Evolutionary conservation across 2,888 invertebrate genomes (phyloP), one percentile per base, ranked within the genome.

Genomic region (Tortricodes alternella): DNA sequence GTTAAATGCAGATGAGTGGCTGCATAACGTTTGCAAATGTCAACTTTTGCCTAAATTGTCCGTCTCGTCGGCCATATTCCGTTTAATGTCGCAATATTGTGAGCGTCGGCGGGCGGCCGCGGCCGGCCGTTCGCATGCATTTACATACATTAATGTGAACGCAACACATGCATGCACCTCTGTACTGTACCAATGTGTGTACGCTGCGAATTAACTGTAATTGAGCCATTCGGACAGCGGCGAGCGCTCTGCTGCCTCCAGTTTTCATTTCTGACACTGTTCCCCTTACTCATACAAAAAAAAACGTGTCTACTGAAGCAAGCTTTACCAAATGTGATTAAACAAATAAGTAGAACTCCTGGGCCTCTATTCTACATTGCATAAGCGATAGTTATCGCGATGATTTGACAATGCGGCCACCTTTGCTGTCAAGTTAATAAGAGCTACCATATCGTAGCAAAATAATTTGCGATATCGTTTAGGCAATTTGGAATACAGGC

Each of bases 31-130:
- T 86, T 78, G 81, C 81, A 79, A 84, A 85, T 83, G 83, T 80
- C 80, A 76, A 86, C 85, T 87, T 87, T 84, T 83, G 87, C 80
- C 82, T 74, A 82, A 86, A 89, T 84, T 83, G 81, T 80, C 74
- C 80, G 82, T 85, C 86, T 88, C 84, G 83, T 77, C 84, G 81
- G 80, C 83, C 81, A 86, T 89, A 87, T 87, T 87, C 86, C 74
- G 80, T 81, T 85, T 87, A 87, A 89, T 89, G 89, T 86, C 78
- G 89, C 89, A 87, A 90, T 89, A 90, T 88, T 87, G 88, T 78
- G 82, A 85, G 76, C 85, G 84, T 76, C 79, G 82, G 78, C 80
- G 73, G 81, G 73, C 76, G 71, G 81, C 78, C 78, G 85, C 81
- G 85, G 82, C 50, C 41, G 50, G 39, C 83, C 83, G 79, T 85